Percentiles rank a stretch among this genome's conserved stretches.
phyloP scores from a whole-genome alignment of 2,113 vertebrate species.

The Penelope pileata region DNA sequence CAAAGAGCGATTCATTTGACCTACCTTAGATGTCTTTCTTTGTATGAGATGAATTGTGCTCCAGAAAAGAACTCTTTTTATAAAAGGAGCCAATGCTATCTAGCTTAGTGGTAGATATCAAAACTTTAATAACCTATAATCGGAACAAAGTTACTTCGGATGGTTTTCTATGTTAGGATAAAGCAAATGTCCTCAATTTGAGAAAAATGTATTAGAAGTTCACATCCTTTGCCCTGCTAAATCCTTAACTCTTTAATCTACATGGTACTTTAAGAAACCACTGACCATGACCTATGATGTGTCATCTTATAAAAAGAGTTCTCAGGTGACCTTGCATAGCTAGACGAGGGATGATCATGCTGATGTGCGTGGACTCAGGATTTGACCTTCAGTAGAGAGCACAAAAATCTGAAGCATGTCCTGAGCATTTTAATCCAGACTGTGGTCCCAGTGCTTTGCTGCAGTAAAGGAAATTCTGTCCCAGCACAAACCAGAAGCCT shows the following conservation, averaged over 20 bases:
- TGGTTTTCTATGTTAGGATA: neutral
- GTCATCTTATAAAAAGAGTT: neutral
- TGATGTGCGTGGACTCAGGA: neutral
- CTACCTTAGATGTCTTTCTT: slow-evolving; percentile 22
- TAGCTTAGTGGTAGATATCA: neutral
- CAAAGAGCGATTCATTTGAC: slow-evolving; percentile 33
- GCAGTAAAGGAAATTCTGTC: neutral
- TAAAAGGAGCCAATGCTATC: neutral
- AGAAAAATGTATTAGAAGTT: neutral
- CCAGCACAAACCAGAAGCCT: neutral
- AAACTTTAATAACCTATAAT: neutral
- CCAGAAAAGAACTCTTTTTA: neutral
- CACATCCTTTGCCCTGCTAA: neutral
- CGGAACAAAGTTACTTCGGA: neutral
- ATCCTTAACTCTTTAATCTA: neutral
- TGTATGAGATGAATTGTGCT: neutral
- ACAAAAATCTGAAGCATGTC: neutral
- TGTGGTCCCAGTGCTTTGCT: neutral
- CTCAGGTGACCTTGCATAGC: neutral
- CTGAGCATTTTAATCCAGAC: neutral
- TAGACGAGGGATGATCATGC: neutral
- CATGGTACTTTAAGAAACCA: neutral
- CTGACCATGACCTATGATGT: accelerated
- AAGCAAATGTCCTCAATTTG: neutral
- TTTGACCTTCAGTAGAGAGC: neutral